phyloP scores from a whole-genome alignment of 2,113 vertebrate genomes.

The Eublepharis macularius region DNA sequence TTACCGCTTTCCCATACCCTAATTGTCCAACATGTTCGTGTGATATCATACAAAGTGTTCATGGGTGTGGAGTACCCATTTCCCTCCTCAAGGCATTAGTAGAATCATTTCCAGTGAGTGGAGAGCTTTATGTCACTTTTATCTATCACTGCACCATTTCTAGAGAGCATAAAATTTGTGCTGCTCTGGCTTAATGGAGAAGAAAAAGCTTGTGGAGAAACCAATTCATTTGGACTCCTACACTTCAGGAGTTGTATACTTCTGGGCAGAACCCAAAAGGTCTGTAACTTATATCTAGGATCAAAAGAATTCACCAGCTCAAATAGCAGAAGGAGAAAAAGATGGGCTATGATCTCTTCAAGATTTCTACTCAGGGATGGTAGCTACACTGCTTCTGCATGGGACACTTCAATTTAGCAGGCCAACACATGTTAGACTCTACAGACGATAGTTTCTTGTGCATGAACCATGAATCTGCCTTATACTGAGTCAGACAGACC shows the following conservation, averaged over 20 bases:
- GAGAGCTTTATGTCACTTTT: not conserved
- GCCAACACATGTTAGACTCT: not conserved
- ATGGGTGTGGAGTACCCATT: not conserved
- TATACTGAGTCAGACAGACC: no score
- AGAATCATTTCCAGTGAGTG: not conserved
- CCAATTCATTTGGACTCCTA: no score
- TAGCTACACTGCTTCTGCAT: not conserved
- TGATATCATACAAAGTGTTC: no score
- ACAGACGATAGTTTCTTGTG: not conserved
- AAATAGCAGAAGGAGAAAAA: not conserved
- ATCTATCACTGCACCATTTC: not conserved
- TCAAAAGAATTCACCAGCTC: not conserved
- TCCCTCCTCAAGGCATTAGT: not conserved
- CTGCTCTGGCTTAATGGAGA: not conserved
- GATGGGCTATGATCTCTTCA: not conserved
- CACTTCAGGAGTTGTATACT: no score
- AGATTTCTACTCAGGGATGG: not conserved
- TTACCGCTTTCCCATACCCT: not conserved
- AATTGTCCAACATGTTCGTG: not conserved
- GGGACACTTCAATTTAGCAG: not conserved
- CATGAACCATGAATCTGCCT: no score
- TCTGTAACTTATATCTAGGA: not conserved
- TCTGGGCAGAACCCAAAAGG: not conserved
- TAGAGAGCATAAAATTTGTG: not conserved
- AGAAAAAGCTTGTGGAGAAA: not conserved